Evolutionary conservation across 2,888 invertebrate species (phyloP), one percentile per base, ranked within the genome.

Genomic region (Hymenopus coronatus): DNA sequence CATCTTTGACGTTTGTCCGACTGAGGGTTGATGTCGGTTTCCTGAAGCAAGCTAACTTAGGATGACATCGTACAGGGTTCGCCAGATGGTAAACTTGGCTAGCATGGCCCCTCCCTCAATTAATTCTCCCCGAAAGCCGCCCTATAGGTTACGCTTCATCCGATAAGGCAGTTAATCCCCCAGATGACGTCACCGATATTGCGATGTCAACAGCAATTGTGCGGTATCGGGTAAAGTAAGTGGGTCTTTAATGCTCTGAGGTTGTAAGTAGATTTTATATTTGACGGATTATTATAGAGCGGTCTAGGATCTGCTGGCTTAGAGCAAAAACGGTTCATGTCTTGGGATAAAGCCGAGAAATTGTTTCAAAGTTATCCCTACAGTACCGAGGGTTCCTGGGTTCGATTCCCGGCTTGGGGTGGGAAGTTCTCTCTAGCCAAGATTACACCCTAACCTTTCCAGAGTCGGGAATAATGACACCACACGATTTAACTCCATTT

Each of bases 161-260:
- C n/a, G 33, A n/a, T 70, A 70, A 70, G 54, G 54, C 54, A 25
- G 54, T 70, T 70, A 70, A 70, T 30, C 86, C 82, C 40, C 84
- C 28, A 82, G 27, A 82, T 87, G 87, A 87, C 87, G 87, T 87
- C 87, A 87, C 25, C 82, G 87, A 82, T 86, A 86, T 28, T 70
- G 54, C 54, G 85, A 85, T 85, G 86, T 46, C 70, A 70, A 70
- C 54, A 70, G 54, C 54, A 70, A 70, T 20, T 70, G 20, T 70
- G 54, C 54, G 54, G 54, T 70, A 70, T 70, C 54, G 54, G 54
- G 54, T 70, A 70, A 70, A 70, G 54, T 70, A 82, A 87, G 82
- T 82, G 87, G 30, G 30, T 87, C 87, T 87, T 87, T 87, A 87
- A 87, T 87, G 87, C 27, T 82, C 33, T 82, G 86, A 86, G 86